phyloP scores from a whole-genome alignment of 1,140 invertebrate species.

The Gryllus bimaculatus region DNA sequence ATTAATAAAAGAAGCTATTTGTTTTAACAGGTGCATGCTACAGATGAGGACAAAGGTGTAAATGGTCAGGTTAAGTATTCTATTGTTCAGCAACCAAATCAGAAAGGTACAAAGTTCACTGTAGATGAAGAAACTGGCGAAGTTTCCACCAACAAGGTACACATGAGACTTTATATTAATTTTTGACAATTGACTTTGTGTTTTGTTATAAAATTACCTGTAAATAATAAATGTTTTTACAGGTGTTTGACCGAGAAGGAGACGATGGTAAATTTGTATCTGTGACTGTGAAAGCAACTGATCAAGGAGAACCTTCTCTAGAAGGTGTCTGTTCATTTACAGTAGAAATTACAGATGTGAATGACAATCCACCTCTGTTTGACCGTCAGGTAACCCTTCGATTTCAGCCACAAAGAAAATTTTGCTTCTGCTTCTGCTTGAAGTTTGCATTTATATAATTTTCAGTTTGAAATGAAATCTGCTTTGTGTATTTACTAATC shows the following conservation, averaged over 20 bases:
- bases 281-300: constrained; percentile 90
- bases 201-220: background rate
- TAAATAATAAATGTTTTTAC: constrained; percentile 18
- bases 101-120: constrained; percentile 90
- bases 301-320: constrained; percentile 88
- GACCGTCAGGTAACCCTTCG: constrained; percentile 70
- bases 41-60: constrained; percentile 88
- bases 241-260: constrained; percentile 89
- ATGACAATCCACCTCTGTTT: constrained; percentile 88
- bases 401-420: background rate
- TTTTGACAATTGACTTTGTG: background rate
- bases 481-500: background rate
- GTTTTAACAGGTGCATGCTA: constrained; percentile 62
- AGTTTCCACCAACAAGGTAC: constrained; percentile 81
- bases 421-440: background rate
- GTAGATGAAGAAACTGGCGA: constrained; percentile 91
- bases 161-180: background rate
- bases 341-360: constrained; percentile 91
- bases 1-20: background rate
- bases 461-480: constrained; percentile 2
- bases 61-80: constrained; percentile 91
- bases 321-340: constrained; percentile 94
- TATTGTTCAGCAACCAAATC: constrained; percentile 91
- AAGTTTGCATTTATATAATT: background rate
- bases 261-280: constrained; percentile 94